A percentile compares a stretch with the other conserved stretches of the same genome.
Conservation (phyloP, 1,140 invertebrate genomes). For the Kradibia gibbosae region DNA sequence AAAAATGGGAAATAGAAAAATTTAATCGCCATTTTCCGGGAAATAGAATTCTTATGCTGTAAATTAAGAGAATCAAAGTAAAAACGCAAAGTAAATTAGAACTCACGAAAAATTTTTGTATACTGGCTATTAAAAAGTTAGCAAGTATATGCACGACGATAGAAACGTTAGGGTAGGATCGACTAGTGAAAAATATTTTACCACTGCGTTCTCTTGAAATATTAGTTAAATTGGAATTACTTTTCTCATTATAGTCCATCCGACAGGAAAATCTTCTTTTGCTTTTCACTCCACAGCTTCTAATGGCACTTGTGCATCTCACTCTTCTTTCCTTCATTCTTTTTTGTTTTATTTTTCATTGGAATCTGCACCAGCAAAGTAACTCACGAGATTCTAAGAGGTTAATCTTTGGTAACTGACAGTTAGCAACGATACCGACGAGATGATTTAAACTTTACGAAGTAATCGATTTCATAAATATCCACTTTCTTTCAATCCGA, state of each 20-base stretch:
- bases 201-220: conserved; percentile 55
- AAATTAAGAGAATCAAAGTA: neutral
- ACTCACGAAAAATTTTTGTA: conserved; percentile 29
- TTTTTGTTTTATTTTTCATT: conserved; percentile 52
- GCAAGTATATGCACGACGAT: neutral
- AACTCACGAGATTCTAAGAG: conserved; percentile 47
- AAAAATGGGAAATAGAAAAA: neutral
- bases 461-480: neutral
- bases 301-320: conserved; percentile 7
- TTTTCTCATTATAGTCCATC: conserved; percentile 72
- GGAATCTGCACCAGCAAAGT: neutral
- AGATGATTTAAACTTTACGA: conserved; percentile 27
- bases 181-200: conserved; percentile 67
- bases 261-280: conserved; percentile 70
- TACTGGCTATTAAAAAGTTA: conserved; percentile 33
- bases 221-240: conserved; percentile 74
- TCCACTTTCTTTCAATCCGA: neutral
- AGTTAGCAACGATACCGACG: conserved; percentile 43
- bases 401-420: conserved; percentile 66
- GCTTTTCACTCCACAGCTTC: conserved; percentile 60
- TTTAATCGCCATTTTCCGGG: neutral
- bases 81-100: neutral
- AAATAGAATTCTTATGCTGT: neutral
- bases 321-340: conserved; percentile 2
- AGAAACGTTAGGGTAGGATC: conserved; percentile 25